Evolutionary conservation across 2,888 invertebrate genomes (phyloP).

Genomic region (Hoplodrina blanda): DNA sequence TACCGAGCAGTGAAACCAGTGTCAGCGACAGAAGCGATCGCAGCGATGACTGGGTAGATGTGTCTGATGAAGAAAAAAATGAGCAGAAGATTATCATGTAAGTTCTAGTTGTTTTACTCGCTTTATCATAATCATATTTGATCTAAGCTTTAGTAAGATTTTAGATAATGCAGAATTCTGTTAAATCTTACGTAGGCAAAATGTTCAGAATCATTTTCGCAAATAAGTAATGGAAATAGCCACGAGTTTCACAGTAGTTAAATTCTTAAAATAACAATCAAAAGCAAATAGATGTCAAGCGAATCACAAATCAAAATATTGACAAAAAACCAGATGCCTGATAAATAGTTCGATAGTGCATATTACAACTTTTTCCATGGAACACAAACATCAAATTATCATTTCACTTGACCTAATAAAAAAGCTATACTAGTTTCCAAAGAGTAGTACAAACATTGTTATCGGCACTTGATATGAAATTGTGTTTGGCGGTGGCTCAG

Average conservation of each 20-base stretch:
- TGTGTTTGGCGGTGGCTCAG: slow-evolving; percentile 67
- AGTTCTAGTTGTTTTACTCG: slow-evolving; percentile 74
- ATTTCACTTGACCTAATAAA: slow-evolving; percentile 69
- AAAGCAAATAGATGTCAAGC: slow-evolving; percentile 11
- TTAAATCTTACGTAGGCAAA: neutral
- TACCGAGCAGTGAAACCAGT: slow-evolving; percentile 90
- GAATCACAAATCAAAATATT: slow-evolving; percentile 37
- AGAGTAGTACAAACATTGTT: slow-evolving; percentile 83
- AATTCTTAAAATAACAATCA: neutral
- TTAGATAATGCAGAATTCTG: slow-evolving; percentile 2
- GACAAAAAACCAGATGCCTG: slow-evolving; percentile 23
- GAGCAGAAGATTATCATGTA: slow-evolving; percentile 90
- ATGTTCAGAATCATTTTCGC: neutral
- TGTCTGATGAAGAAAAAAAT: slow-evolving; percentile 90
- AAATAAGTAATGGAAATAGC: slow-evolving; percentile 35
- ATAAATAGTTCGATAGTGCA: slow-evolving; percentile 29
- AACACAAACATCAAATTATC: slow-evolving; percentile 51
- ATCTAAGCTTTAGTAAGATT: slow-evolving; percentile 1
- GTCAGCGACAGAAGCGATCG: slow-evolving; percentile 91
- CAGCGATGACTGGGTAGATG: slow-evolving; percentile 93
- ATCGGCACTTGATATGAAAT: slow-evolving; percentile 76
- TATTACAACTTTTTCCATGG: slow-evolving; percentile 40
- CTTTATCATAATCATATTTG: slow-evolving; percentile 13
- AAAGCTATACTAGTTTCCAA: slow-evolving; percentile 70
- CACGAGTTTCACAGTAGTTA: neutral